These are phyloP conservation scores for Paratrypauchen microcephalus DNA, from an alignment of 2,797 vertebrate species.

Conservation along the genomic window DNA sequence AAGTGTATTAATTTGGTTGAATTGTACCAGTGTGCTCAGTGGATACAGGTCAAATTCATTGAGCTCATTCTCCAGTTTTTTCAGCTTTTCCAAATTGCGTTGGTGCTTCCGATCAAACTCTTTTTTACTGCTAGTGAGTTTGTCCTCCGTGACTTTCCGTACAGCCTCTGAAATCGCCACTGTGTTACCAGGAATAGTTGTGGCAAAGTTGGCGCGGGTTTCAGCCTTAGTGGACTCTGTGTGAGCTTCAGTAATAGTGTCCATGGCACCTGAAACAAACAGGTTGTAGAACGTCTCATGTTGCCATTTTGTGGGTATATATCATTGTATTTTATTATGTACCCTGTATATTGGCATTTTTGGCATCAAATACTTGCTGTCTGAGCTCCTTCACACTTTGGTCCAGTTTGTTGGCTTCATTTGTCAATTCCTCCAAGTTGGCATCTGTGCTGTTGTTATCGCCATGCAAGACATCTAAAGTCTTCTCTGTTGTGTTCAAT, in stretches of 20 bases:
- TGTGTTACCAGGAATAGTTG: constrained; percentile 65
- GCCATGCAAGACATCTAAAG: constrained; percentile 63
- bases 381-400: constrained; percentile 76
- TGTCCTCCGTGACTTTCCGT: constrained; percentile 79
- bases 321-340: constrained; percentile 33
- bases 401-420: constrained; percentile 79
- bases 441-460: constrained; percentile 71
- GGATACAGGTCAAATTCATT: constrained; percentile 81
- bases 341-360: constrained; percentile 93
- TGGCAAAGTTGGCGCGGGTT: constrained; percentile 77
- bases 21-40: constrained; percentile 83
- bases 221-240: constrained; percentile 82
- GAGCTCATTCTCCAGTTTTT: constrained; percentile 84
- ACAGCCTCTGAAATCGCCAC: constrained; percentile 76
- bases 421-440: constrained; percentile 71
- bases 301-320: neutral
- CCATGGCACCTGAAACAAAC: constrained; percentile 83
- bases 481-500: constrained; percentile 78
- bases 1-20: neutral
- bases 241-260: constrained; percentile 86
- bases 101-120: constrained; percentile 84
- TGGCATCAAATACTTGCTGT: constrained; percentile 84
- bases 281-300: neutral
- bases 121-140: constrained; percentile 75
- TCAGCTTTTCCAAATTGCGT: constrained; percentile 82